Evolutionary conservation across 2,888 invertebrate genomes (phyloP).

Genomic region (Axea sp.): DNA sequence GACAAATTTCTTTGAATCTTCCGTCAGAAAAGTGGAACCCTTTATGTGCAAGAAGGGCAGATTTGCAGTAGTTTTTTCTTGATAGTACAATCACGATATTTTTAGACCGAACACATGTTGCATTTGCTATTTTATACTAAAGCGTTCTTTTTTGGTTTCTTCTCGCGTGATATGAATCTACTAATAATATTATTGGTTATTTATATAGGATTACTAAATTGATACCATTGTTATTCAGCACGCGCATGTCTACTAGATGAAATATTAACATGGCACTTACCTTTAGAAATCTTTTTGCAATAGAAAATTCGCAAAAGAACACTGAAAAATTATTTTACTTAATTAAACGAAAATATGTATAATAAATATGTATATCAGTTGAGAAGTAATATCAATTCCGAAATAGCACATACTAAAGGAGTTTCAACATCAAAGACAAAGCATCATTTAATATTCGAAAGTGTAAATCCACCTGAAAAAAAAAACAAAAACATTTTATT

Average conservation of each 20-base stretch:
- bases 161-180: constrained; percentile 20
- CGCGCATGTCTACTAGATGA: too few relatives aligned
- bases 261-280: too few relatives aligned
- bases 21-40: constrained; percentile 14
- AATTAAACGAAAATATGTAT: too few relatives aligned
- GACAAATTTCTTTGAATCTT: constrained; percentile 35
- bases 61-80: constrained; percentile 21
- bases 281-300: too few relatives aligned
- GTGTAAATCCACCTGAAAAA: not conserved
- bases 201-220: too few relatives aligned
- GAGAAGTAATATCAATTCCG: not conserved
- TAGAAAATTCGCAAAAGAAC: too few relatives aligned
- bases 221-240: too few relatives aligned
- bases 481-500: too few relatives aligned
- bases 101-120: constrained; percentile 44
- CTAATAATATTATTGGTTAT: not conserved
- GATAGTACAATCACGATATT: constrained; percentile 37
- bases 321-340: too few relatives aligned
- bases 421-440: not conserved
- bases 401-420: not conserved
- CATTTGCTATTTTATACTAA: constrained; percentile 12
- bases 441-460: not conserved
- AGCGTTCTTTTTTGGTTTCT: constrained; percentile 12
- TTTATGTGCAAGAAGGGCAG: constrained; percentile 31
- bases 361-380: too few relatives aligned